Evolutionary conservation across 2,888 invertebrate genomes (phyloP).

Genomic region (Abrostola tripartita): DNA sequence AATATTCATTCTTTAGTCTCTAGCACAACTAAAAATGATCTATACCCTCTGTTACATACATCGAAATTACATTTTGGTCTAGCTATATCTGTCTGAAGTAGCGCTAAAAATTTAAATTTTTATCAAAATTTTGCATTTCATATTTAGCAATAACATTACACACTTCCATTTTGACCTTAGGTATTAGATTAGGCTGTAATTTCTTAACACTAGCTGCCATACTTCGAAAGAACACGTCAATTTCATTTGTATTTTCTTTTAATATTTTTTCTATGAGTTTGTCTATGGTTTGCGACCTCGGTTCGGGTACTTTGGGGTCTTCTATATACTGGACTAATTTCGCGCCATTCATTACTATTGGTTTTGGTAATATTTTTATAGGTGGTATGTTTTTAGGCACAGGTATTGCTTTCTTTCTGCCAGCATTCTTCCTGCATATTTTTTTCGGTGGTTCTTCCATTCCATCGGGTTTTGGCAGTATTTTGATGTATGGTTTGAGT

Average conservation of each 20-base stretch:
- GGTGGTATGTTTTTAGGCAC: conserved; percentile 74
- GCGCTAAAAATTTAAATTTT: conserved; percentile 57
- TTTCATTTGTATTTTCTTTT: conserved; percentile 84
- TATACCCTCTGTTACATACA: conserved; percentile 6
- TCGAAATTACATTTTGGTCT: conserved; percentile 12
- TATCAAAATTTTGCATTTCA: conserved; percentile 85
- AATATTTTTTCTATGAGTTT: conserved; percentile 82
- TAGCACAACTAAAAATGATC: conserved; percentile 6
- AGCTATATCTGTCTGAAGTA: background rate
- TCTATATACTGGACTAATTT: conserved; percentile 78
- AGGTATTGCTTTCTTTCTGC: conserved; percentile 75
- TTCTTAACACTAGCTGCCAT: conserved; percentile 86
- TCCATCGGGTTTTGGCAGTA: conserved; percentile 63
- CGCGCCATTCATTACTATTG: conserved; percentile 75
- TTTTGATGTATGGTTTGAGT: conserved; percentile 66
- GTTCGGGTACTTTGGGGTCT: conserved; percentile 73
- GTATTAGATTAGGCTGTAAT: conserved; percentile 83
- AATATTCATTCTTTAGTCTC: conserved; percentile 8
- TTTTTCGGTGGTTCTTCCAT: conserved; percentile 72
- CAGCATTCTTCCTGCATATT: conserved; percentile 70
- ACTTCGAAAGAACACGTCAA: conserved; percentile 84
- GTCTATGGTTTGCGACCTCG: conserved; percentile 78
- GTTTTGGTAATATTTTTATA: conserved; percentile 84
- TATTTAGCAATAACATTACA: conserved; percentile 86
- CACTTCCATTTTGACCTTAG: conserved; percentile 86